Base-by-base conservation (phyloP, 1,140 invertebrate species). In the Lepidurus arcticus region DNA sequence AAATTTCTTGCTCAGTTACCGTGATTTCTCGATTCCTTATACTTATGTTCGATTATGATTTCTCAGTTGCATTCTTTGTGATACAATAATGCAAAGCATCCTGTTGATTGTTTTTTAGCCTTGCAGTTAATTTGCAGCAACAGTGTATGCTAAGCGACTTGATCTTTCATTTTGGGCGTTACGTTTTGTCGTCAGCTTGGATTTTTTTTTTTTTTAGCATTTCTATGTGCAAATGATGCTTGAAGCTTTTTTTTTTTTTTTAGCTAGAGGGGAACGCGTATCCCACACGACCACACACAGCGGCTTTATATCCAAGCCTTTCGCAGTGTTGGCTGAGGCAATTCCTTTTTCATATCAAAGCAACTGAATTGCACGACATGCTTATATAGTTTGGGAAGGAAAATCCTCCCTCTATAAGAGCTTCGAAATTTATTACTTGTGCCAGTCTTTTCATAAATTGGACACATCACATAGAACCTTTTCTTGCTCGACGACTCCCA, bases 331-430 rank as follows among this genome's bases (percentile, higher is more conserved):
- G 16, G 16, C 6, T 1, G 13, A 7, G 53, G 53, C 53, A 13
- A 65, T 65, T 65, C 53, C 53, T 65, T 65, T 65, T 65, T 65
- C 53, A 65, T 65, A 65, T 65, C n/a, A 65, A 65, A 65, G 21
- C 21, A 13, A 13, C 13, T 65, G 53, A 65, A 65, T 65, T 65
- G 53, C 53, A 65, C 53, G 34, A 34, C 34, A 34, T 65, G 9
- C 6, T 65, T 13, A 16, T 0, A 65, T n/a, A 21, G 21, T n/a
- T 21, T 65, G 53, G 10, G 21, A 65, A 65, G 21, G 53, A 21
- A 21, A 65, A 65, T 65, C 53, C 53, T 65, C 53, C 53, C 53
- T 65, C n/a, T 65, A 13, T 65, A 21, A 11, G 53, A 65, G 21
- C 1, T n/a, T 7, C 0, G 2, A 16, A 65, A 65, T 65, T 65